Evolutionary conservation across 2,888 invertebrate genomes (phyloP).

Genomic region (Ctenicera cuprea): DNA sequence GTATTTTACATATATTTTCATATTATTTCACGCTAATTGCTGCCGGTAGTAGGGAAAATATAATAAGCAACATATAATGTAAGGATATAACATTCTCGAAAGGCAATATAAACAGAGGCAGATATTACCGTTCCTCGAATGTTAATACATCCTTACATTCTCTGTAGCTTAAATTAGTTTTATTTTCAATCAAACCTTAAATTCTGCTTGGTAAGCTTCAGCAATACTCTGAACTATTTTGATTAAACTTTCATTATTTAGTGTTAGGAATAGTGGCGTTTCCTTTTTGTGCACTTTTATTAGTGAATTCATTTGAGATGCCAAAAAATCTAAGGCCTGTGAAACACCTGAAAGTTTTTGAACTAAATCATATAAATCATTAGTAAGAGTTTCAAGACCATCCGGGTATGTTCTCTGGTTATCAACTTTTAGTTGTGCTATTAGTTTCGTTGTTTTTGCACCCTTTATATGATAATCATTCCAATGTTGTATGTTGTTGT

Average conservation of each 20-base stretch:
- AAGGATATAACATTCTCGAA: too few relatives aligned
- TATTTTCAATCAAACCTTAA: conserved; percentile 67
- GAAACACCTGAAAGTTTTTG: conserved; percentile 59
- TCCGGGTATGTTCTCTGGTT: conserved; percentile 59
- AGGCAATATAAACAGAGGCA: too few relatives aligned
- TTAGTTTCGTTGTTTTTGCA: conserved; percentile 69
- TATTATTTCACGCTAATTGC: too few relatives aligned
- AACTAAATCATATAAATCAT: conserved; percentile 61
- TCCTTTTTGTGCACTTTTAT: conserved; percentile 64
- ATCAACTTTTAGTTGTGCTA: conserved; percentile 66
- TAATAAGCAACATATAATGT: too few relatives aligned
- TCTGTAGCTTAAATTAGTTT: too few relatives aligned
- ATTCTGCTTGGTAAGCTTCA: conserved; percentile 70
- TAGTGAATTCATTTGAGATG: conserved; percentile 66
- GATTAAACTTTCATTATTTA: conserved; percentile 62
- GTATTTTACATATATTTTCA: too few relatives aligned
- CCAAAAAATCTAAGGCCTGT: conserved; percentile 61
- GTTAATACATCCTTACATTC: too few relatives aligned
- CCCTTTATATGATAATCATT: conserved; percentile 73
- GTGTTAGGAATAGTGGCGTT: conserved; percentile 67
- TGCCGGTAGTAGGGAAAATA: too few relatives aligned
- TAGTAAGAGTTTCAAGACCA: conserved; percentile 59
- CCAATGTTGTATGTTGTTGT: conserved; percentile 75
- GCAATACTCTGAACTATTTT: conserved; percentile 62
- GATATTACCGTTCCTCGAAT: too few relatives aligned